Evolutionary conservation across 2,797 vertebrate species (phyloP), one percentile per base, ranked within the genome.

Genomic region (Masticophis lateralis): DNA sequence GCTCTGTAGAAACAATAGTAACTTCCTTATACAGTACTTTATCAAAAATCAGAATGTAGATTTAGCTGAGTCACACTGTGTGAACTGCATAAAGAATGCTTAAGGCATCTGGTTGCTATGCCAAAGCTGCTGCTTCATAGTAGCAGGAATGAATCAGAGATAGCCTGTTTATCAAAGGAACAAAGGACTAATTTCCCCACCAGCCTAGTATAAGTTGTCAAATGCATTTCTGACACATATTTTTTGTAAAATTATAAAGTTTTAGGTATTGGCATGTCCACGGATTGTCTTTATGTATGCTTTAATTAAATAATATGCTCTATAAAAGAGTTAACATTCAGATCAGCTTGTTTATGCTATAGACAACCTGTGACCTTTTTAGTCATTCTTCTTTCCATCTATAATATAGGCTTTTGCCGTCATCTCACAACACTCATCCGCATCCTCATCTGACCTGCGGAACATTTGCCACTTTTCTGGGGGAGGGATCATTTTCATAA

Each of bases 101-200:
- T 43, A 28, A 87, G 74, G 89, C 59, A 57, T 22, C 22, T 3
- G 57, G 55, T 88, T 22, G 4, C 74, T 88, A 22, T 0, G 32
- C 57, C 16, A 3, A 74, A 37, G n/a, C 14, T 37, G n/a, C 66
- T 74, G 6, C n/a, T 60, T 92, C 53, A 37, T 88, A 93, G 63
- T 63, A 87, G 59, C 25, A 0, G 83, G 57, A 88, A 92, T 88
- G 59, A 63, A 88, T 88, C 90, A 94, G 91, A 93, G 92, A 92
- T 93, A 94, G 74, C 37, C 69, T 79, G 37, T 83, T 94, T 88
- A 92, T 88, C 92, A 88, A 86, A 91, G 94, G 94, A 94, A 94
- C 91, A 93, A 94, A 95, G 86, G 92, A 37, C 86, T 37, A 69
- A 63, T 89, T 92, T 93, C 28, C 37, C 88, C 92, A 93, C 91